Percentiles rank a stretch among this genome's conserved stretches.
Evolutionary conservation across 2,888 invertebrate genomes (phyloP).

Genomic region (Taenaris catops): DNA sequence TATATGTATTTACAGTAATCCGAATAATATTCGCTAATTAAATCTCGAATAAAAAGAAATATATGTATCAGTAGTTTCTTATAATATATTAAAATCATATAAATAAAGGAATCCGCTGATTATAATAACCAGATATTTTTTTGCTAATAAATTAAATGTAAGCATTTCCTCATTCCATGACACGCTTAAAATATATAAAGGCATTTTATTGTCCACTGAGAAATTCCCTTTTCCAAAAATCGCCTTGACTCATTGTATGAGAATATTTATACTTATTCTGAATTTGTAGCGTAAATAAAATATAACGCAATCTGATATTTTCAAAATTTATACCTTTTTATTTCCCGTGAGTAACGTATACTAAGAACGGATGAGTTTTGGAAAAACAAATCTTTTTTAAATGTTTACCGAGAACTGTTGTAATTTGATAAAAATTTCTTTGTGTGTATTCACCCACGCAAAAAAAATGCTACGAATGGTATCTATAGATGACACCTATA

Average conservation of each 20-base stretch:
- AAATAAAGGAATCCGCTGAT: not conserved
- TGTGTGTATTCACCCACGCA: not conserved
- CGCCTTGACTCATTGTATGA: conserved; percentile 11
- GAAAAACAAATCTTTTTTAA: too few relatives aligned
- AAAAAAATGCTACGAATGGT: not conserved
- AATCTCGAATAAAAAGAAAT: too few relatives aligned
- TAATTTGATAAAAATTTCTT: too few relatives aligned
- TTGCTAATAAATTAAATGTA: conserved; percentile 5
- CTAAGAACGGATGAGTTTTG: too few relatives aligned
- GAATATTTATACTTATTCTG: conserved; percentile 8
- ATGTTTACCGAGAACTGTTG: too few relatives aligned
- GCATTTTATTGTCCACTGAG: conserved; percentile 7
- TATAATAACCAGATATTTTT: not conserved
- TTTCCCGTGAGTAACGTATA: not conserved
- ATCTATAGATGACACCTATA: conserved; percentile 44
- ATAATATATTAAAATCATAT: too few relatives aligned
- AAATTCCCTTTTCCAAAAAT: conserved; percentile 11
- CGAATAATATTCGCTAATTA: too few relatives aligned
- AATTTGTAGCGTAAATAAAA: conserved; percentile 7
- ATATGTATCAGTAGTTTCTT: too few relatives aligned
- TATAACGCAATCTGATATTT: conserved; percentile 35
- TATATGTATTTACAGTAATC: too few relatives aligned
- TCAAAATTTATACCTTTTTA: conserved; percentile 16
- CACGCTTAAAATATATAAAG: conserved; percentile 9
- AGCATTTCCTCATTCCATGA: conserved; percentile 8